Evolutionary conservation across 2,797 vertebrate genomes (phyloP).

Genomic region (Centropyge bicolor): DNA sequence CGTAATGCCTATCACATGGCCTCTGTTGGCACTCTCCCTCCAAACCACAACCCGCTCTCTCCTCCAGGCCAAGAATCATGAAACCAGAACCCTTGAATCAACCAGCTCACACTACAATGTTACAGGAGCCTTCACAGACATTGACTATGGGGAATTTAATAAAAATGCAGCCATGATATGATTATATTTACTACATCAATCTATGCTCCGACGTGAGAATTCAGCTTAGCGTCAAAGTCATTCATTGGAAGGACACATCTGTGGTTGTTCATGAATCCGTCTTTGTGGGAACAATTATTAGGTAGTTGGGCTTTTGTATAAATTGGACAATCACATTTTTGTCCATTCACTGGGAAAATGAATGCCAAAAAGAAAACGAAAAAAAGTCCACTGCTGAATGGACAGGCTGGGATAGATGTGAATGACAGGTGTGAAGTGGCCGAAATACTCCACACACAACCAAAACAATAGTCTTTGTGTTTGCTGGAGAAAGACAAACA

Average conservation of each 20-base stretch:
- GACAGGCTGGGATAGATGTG: constrained; percentile 39
- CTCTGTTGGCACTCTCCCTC: constrained; percentile 48
- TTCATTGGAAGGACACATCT: constrained; percentile 12
- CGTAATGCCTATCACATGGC: constrained; percentile 82
- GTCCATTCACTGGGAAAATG: constrained; percentile 53
- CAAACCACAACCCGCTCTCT: constrained; percentile 56
- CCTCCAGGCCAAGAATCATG: constrained; percentile 58
- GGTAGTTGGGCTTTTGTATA: constrained; percentile 44
- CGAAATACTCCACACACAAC: constrained; percentile 49
- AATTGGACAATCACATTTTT: constrained; percentile 50
- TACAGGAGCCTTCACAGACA: not conserved
- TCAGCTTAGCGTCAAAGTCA: not conserved
- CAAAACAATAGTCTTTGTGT: constrained; percentile 71
- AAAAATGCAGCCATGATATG: constrained; percentile 21
- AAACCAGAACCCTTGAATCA: constrained; percentile 57
- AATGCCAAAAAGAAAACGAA: constrained; percentile 33
- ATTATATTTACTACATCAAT: constrained; percentile 6
- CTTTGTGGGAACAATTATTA: constrained; percentile 50
- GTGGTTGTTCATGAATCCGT: constrained; percentile 29
- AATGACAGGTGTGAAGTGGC: constrained; percentile 72
- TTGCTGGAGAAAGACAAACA: constrained; percentile 46
- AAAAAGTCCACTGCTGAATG: constrained; percentile 34
- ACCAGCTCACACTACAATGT: constrained; percentile 31
- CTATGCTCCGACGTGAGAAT: constrained; percentile 12
- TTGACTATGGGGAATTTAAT: not conserved